These are phyloP conservation scores for Sarcophaga subvicina DNA, from an alignment of 2,888 invertebrate genomes.

Conservation along the genomic window DNA sequence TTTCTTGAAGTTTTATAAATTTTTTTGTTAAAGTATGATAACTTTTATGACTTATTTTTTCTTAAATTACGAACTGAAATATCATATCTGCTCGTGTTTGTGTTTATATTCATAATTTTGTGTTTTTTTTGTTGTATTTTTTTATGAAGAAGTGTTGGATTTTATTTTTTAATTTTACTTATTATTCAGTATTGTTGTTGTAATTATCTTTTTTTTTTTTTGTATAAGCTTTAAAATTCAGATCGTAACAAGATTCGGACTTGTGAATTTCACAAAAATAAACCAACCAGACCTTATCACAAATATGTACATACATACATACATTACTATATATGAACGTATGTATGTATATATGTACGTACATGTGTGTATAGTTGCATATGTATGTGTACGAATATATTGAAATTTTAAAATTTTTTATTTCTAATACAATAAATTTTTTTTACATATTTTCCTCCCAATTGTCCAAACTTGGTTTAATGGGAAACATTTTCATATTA, in stretches of 20 bases:
- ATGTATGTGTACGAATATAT: slow-evolving; percentile 25
- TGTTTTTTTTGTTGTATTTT: not conserved
- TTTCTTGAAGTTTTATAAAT: not conserved
- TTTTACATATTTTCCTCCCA: slow-evolving; percentile 31
- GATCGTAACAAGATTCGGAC: slow-evolving; percentile 23
- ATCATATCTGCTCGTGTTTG: slow-evolving; percentile 25
- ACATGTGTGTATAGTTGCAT: slow-evolving; percentile 25
- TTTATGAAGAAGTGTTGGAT: slow-evolving; percentile 8
- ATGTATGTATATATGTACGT: not conserved
- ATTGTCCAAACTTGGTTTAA: slow-evolving; percentile 62
- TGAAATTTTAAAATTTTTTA: slow-evolving; percentile 10
- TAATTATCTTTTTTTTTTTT: slow-evolving; percentile 29
- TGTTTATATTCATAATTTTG: slow-evolving; percentile 28
- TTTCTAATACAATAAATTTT: not conserved
- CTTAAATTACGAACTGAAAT: slow-evolving; percentile 41
- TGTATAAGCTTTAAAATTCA: slow-evolving; percentile 45
- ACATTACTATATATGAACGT: not conserved
- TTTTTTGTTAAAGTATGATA: slow-evolving; percentile 49
- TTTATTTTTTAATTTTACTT: slow-evolving; percentile 20
- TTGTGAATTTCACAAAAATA: slow-evolving; percentile 52
- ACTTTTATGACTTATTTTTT: slow-evolving; percentile 64
- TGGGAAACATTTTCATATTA: too few relatives aligned
- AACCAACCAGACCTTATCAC: slow-evolving; percentile 39
- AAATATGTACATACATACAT: not conserved
- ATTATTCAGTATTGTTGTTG: not conserved